Base-by-base conservation (phyloP, 2,888 invertebrate species). In the Pseudoips prasinana region DNA sequence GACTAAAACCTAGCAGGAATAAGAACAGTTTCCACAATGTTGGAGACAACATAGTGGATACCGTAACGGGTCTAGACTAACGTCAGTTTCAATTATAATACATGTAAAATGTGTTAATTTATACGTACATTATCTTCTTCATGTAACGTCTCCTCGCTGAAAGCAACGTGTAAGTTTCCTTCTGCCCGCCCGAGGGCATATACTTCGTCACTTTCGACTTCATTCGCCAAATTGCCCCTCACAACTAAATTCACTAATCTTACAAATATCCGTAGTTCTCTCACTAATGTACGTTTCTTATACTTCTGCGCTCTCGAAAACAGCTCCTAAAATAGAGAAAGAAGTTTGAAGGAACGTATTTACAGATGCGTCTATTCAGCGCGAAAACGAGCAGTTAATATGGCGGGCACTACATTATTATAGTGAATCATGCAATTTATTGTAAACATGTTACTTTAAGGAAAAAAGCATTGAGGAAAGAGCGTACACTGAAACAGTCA, bases 51-150 rank as follows among this genome's bases (percentile, higher is more conserved):
- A n/a, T n/a, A n/a, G n/a, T n/a, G n/a, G n/a, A n/a, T n/a, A n/a
- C n/a, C n/a, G n/a, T n/a, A n/a, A n/a, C n/a, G n/a, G n/a, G n/a
- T n/a, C n/a, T n/a, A n/a, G n/a, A n/a, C n/a, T n/a, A n/a, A n/a
- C n/a, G n/a, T n/a, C n/a, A n/a, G n/a, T n/a, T n/a, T n/a, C n/a
- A n/a, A n/a, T n/a, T n/a, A n/a, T n/a, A n/a, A n/a, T n/a, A n/a
- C n/a, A n/a, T n/a, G n/a, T n/a, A n/a, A n/a, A n/a, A n/a, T n/a
- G n/a, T n/a, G n/a, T n/a, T n/a, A 14, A 14, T 3, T 14, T 3
- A 70, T 86, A 91, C 92, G 86, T 90, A 92, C 92, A 89, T 84
- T 77, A 91, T 72, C 73, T 92, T 92, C 89, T 92, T 92, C 91
- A 92, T 91, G 82, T 92, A 86, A 82, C 91, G 86, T 73, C 91